Base-by-base conservation (phyloP, 1,140 invertebrate species). In the Aphelenchoides fujianensis region DNA sequence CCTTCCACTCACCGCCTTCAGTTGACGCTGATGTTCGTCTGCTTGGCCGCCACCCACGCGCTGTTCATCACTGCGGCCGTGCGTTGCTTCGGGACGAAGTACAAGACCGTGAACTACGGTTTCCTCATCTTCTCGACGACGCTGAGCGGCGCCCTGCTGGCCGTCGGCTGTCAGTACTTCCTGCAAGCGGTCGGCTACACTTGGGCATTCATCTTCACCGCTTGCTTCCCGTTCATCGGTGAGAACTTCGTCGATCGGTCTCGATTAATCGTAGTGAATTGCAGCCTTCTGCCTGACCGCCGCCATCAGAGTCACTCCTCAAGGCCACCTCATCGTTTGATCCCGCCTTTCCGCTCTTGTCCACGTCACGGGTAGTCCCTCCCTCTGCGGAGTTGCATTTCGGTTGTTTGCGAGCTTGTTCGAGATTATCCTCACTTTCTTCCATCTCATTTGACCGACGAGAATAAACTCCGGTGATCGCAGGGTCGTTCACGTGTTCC, bases 51-150 rank as follows among this genome's bases (percentile, higher is more conserved):
- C 2, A 83, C 81, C 7, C 81, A 83, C 66, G 82, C 81, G 0
- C 61, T 83, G 0, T 83, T 83, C 59, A 83, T 83, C 32, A 83
- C 81, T 2, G 81, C 81, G 3, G 73, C 71, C 9, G 81, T 83
- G 5, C 68, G 79, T 28, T 83, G 81, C 69, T 83, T 83, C 41
- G 81, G 81, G 2, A 70, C 74, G 2, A 53, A 74, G 54, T 71
- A 84, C 52, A 83, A 83, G 54, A 71, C 79, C 23, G 75, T 63
- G 19, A 83, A 83, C 48, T 82, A 84, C 54, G 81, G 81, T 12
- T 79, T 68, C 64, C 57, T 84, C 0, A 83, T 84, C n/a, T 32
- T 82, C 32, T 84, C 81, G 12, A 82, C 81, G 83, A 85, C 83
- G 0, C 34, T 75, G 0, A 78, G 74, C 62, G 81, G 81, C 0